phyloP scores from a whole-genome alignment of 2,797 vertebrate genomes.

The Intellagama lesueurii region DNA sequence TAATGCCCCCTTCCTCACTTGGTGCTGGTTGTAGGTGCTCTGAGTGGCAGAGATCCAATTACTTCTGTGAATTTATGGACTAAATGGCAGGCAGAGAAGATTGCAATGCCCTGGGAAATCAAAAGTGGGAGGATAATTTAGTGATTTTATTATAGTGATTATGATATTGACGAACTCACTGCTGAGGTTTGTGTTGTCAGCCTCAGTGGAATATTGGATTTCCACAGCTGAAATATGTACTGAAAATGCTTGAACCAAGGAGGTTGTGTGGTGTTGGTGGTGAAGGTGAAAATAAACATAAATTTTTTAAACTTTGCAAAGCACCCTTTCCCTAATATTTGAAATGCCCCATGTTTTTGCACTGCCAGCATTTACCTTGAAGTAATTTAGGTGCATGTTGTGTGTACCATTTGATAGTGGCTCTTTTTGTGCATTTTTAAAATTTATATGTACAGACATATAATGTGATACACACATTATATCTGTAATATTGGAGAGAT shows the following conservation, averaged over 20 bases:
- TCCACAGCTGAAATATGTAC: constrained; percentile 26
- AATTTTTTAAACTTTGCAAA: neutral
- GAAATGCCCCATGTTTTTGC: neutral
- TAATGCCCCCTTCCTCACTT: neutral
- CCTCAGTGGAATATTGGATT: constrained; percentile 44
- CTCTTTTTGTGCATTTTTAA: too few relatives aligned
- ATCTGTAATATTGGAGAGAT: too few relatives aligned
- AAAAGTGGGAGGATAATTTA: constrained; percentile 29
- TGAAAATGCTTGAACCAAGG: constrained; percentile 8
- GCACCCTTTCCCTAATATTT: neutral
- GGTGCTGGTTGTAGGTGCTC: accelerated
- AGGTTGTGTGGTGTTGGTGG: neutral
- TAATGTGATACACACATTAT: neutral
- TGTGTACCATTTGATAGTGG: neutral
- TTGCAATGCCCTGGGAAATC: constrained; percentile 9
- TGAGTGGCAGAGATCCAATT: neutral
- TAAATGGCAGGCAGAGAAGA: neutral
- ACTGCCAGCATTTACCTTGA: neutral
- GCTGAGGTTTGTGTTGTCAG: constrained; percentile 28
- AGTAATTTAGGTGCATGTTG: neutral
- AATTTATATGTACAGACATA: too few relatives aligned
- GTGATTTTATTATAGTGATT: constrained; percentile 23
- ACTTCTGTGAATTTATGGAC: neutral
- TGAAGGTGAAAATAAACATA: neutral
- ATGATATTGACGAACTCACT: constrained; percentile 35